Base-by-base conservation (phyloP, 2,113 vertebrate genomes). In the Procavia capensis region DNA sequence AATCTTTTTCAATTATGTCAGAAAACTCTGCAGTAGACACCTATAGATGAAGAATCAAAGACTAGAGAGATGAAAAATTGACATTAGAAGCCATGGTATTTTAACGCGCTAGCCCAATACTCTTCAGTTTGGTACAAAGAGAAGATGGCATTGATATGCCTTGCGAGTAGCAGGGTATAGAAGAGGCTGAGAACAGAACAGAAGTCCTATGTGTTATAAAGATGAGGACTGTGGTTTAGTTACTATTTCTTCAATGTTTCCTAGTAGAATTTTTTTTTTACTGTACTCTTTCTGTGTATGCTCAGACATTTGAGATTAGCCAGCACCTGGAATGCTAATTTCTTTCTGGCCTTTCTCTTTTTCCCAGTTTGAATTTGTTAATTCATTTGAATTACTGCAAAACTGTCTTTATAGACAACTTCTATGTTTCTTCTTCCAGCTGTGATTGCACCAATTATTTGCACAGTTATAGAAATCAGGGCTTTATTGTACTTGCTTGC, bases 371-470 rank as follows among this genome's bases (percentile, higher is more conserved):
- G 76, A 75, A 78, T 88, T 76, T 83, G 70, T n/a, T 84, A 80
- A 92, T 96, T 93, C 45, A 72, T 63, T 85, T 93, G 68, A 90
- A 22, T 94, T 66, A 79, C 66, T 57, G 54, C 36, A 79, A 89
- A 27, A 64, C 29, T 81, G 41, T 86, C 41, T 96, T 54, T 31
- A 41, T 9, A 87, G 54, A 85, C 43, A 91, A 39, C 39, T 66
- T 27, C 78, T 63, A n/a, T 14, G 13, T 57, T 66, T 74, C 59
- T 88, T 92, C 72, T 85, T 39, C 6, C 83, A 96, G 86, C 43
- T 85, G 80, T 78, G 79, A 83, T 29, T 19, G 36, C 17, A 64
- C 9, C 27, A 36, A 90, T 34, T 27, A 54, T 61, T 47, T 45
- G 24, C 68, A 74, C 10, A 78, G 64, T 82, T 75, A 87, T 2